Conservation (phyloP, 2,113 vertebrate genomes). For the Isurus oxyrinchus region DNA sequence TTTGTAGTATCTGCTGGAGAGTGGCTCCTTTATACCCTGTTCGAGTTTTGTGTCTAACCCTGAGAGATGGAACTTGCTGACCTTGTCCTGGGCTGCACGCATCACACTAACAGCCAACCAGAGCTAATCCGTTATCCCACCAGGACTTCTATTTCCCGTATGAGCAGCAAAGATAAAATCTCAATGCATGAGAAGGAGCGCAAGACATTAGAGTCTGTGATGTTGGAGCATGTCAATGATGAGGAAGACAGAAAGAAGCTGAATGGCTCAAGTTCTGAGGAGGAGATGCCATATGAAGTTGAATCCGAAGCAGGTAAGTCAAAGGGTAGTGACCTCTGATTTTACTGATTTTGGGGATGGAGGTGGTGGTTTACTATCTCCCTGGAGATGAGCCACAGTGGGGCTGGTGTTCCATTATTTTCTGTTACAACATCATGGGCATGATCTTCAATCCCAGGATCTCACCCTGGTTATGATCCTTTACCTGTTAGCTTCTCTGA, state of each 20-base stretch:
- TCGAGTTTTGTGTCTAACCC: conserved; percentile 50
- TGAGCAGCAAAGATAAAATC: conserved; percentile 73
- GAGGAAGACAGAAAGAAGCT: conserved; percentile 60
- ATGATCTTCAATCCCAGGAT: not conserved
- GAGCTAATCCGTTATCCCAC: conserved; percentile 49
- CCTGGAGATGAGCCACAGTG: not conserved
- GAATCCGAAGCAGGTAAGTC: conserved; percentile 53
- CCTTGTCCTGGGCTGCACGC: conserved; percentile 39
- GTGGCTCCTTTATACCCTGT: conserved; percentile 29
- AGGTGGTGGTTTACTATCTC: not conserved
- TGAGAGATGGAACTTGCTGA: conserved; percentile 44
- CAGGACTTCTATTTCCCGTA: conserved; percentile 74
- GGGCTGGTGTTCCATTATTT: not conserved
- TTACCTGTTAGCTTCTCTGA: not conserved
- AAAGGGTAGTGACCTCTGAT: not conserved
- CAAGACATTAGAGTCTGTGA: conserved; percentile 57
- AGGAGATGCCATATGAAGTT: conserved; percentile 50
- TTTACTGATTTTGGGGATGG: not conserved
- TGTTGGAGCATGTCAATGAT: conserved; percentile 54
- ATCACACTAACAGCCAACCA: conserved; percentile 50
- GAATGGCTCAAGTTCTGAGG: conserved; percentile 70
- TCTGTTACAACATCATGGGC: not conserved
- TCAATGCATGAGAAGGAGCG: conserved; percentile 66
- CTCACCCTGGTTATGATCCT: not conserved
- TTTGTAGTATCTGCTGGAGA: not conserved